A percentile compares a stretch with the other conserved stretches of the same genome.
phyloP scores from a whole-genome alignment of 2,888 invertebrate species.

The Cryptophagus acutangulus region DNA sequence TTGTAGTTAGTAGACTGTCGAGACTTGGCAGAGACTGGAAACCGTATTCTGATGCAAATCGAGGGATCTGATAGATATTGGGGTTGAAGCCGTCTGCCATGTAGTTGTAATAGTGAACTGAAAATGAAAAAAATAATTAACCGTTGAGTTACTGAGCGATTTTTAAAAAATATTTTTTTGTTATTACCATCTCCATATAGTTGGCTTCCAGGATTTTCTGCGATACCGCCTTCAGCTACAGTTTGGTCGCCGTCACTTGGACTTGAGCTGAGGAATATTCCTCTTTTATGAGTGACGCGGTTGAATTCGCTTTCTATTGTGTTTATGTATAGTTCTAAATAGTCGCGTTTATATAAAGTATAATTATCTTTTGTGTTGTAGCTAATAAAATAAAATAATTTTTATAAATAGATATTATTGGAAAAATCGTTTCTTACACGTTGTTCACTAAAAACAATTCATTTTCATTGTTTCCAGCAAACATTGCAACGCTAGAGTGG shows the following conservation, averaged over 20 bases:
- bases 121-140: neutral
- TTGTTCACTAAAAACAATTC: conserved; percentile 79
- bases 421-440: conserved; percentile 57
- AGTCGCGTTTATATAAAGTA: conserved; percentile 57
- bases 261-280: conserved; percentile 75
- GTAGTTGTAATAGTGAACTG: conserved; percentile 89
- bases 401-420: neutral
- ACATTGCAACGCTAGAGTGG: conserved; percentile 80
- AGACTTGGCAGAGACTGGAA: conserved; percentile 83
- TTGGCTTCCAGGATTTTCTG: conserved; percentile 69
- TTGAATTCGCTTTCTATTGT: conserved; percentile 65
- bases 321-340: conserved; percentile 75
- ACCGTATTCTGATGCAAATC: conserved; percentile 96
- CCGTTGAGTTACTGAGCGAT: neutral
- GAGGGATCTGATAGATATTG: conserved; percentile 68
- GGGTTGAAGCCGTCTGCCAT: conserved; percentile 74
- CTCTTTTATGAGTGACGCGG: conserved; percentile 57
- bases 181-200: conserved; percentile 77
- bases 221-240: conserved; percentile 70
- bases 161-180: neutral
- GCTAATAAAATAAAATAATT: neutral
- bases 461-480: conserved; percentile 95
- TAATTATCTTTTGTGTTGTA: conserved; percentile 30
- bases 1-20: conserved; percentile 60
- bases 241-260: conserved; percentile 82